Base-by-base conservation (phyloP, 2,797 vertebrate genomes). In the Smutsia temminckii region DNA sequence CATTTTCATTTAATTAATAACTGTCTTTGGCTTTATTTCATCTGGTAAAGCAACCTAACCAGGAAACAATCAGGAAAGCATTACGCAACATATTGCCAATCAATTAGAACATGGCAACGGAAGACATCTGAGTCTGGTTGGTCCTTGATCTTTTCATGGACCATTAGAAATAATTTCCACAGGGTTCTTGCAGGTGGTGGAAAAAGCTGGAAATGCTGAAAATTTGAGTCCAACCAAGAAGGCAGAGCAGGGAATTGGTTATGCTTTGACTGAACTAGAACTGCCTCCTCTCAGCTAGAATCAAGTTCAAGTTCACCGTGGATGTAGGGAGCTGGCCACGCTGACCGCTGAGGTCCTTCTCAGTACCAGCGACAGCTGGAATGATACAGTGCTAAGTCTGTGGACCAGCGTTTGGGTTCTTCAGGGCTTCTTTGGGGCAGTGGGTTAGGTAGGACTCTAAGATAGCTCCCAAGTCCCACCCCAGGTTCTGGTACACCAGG, bases 1-100 rank as follows among this genome's bases (percentile, higher is more conserved):
- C 55, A 37, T 89, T 96, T 95, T 85, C 85, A 49, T 95, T 96
- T 96, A 91, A 96, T 95, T 97, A 94, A 95, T 96, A 97, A 90
- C 93, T 92, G 87, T 81, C 95, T 96, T 89, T 86, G 94, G 61
- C 85, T 81, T 78, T 85, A 80, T 92, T 89, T 95, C 96, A 93
- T 96, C 90, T 91, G 93, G 85, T 93, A 78, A 74, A 80, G 91
- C 91, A 96, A 53, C 20, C 37, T 51, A 94, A 80, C 53, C 53
- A 81, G 96, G 95, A 68, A 77, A 84, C 80, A 90, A 94, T 84
- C 83, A 95, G 95, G 92, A 97, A 97, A 91, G 84, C 59, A 37
- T 97, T 96, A 93, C 91, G 27, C 84, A 91, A 29, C 51, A 94
- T 59, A 69, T 40, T 85, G 96, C 78, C 2, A 16, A 27, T 71